Percentiles rank a stretch among this genome's conserved stretches.
phyloP scores from a whole-genome alignment of 2,797 vertebrate genomes.

The Phoxinus dragarum region DNA sequence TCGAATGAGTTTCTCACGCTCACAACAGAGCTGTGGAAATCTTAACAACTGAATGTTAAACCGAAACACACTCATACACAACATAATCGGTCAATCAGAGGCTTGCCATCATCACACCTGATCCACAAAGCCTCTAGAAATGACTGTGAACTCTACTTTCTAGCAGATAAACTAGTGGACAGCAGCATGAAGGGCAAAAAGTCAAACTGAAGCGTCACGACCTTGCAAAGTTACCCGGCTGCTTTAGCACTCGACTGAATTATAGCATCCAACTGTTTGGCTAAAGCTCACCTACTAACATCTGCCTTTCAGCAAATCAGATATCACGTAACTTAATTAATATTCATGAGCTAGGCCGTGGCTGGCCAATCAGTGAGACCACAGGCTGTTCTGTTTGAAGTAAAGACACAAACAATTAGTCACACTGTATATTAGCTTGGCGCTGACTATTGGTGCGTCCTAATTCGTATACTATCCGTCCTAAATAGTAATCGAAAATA shows the following conservation, averaged over 20 bases:
- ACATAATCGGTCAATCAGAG: neutral
- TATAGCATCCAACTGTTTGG: neutral
- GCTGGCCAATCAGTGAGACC: neutral
- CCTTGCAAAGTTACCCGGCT: neutral
- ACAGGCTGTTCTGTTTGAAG: neutral
- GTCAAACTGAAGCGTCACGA: neutral
- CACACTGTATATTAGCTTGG: neutral
- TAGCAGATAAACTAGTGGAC: neutral
- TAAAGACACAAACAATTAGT: neutral
- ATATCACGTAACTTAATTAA: neutral
- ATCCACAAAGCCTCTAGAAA: neutral
- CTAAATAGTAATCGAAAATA: too few species aligned
- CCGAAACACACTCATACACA: neutral
- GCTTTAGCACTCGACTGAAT: conserved; percentile 4
- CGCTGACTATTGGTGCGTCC: too few species aligned
- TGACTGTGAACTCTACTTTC: neutral
- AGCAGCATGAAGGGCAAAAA: neutral
- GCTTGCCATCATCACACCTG: neutral
- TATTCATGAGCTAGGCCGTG: neutral
- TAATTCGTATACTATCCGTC: too few species aligned
- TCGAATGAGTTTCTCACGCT: conserved; percentile 36
- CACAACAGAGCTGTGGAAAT: conserved; percentile 4
- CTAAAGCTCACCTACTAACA: neutral
- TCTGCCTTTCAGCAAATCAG: conserved; percentile 5
- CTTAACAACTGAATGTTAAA: neutral